phyloP scores from a whole-genome alignment of 2,113 vertebrate species.

The Emydocephalus ijimae region DNA sequence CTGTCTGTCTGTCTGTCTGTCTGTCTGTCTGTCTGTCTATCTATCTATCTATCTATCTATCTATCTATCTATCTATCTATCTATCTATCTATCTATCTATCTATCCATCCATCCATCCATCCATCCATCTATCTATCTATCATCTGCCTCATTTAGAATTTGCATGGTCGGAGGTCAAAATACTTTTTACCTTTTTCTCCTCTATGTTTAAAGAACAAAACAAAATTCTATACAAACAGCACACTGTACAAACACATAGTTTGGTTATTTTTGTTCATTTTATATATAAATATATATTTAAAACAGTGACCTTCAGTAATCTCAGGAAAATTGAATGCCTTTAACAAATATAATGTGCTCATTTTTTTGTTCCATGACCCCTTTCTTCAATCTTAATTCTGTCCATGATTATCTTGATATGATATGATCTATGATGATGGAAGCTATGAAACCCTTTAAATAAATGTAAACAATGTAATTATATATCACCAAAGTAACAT shows the following conservation, averaged over 20 bases:
- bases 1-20: no score
- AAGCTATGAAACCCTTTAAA: conserved; percentile 1
- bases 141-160: background rate
- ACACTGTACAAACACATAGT: background rate
- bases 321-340: background rate
- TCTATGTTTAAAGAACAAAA: background rate
- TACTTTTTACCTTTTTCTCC: background rate
- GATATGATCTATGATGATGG: background rate
- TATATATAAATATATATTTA: background rate
- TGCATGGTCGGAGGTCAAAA: background rate
- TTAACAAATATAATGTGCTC: background rate
- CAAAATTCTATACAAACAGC: background rate
- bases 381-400: background rate
- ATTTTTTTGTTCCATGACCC: background rate
- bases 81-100: background rate
- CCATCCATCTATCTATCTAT: background rate
- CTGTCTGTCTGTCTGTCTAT: no score
- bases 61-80: no score
- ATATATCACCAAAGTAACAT: conserved; percentile 8
- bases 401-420: background rate
- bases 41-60: no score
- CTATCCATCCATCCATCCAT: background rate
- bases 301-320: background rate
- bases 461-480: conserved; percentile 21
- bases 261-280: background rate